Evolutionary conservation across 1,140 invertebrate genomes (phyloP).

Genomic region (Meloidogyne floridensis): DNA sequence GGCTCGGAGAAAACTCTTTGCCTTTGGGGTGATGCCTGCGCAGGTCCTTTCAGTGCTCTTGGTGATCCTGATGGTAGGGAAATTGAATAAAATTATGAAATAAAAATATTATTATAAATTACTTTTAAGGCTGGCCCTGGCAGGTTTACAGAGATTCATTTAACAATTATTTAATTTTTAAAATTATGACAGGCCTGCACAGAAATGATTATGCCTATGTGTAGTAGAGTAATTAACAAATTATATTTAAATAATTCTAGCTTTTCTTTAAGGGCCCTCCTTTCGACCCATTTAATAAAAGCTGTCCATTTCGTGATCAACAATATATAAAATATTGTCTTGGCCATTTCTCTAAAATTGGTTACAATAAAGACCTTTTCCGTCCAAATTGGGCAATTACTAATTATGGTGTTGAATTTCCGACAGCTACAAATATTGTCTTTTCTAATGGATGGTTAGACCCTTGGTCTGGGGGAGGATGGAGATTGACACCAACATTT

Average conservation of each 20-base stretch:
- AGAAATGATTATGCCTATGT: conserved; percentile 95
- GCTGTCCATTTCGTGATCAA: conserved; percentile 11
- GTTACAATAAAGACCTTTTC: conserved; percentile 67
- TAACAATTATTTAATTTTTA: neutral
- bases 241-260: neutral
- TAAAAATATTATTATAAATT: neutral
- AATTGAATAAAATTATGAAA: neutral
- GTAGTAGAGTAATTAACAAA: conserved; percentile 71
- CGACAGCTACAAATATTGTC: conserved; percentile 75
- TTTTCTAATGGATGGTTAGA: conserved; percentile 84
- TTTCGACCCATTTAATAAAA: conserved; percentile 15
- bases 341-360: conserved; percentile 20
- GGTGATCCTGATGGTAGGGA: conserved; percentile 40
- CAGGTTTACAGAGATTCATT: conserved; percentile 33
- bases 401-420: conserved; percentile 78
- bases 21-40: conserved; percentile 16
- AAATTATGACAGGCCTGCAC: conserved; percentile 74
- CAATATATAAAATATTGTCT: conserved; percentile 5
- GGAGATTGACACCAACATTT: conserved; percentile 21
- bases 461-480: conserved; percentile 73
- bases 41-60: conserved; percentile 35
- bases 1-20: conserved; percentile 28
- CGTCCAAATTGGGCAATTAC: conserved; percentile 73
- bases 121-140: conserved; percentile 44
- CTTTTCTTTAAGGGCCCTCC: conserved; percentile 15